Conservation (phyloP, 2,797 vertebrate genomes). For the Tangara arthus region DNA sequence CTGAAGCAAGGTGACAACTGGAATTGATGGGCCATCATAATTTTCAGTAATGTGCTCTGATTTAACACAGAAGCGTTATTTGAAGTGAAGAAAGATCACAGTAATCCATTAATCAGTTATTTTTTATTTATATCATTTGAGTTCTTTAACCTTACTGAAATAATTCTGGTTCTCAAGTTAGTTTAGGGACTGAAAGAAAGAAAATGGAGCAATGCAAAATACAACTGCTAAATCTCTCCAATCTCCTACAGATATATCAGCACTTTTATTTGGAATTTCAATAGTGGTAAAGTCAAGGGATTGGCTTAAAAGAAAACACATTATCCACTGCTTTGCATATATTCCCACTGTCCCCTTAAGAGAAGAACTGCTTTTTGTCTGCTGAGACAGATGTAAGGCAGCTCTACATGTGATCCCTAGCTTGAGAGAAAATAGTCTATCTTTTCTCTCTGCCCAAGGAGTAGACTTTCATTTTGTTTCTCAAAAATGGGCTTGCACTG, state of each 20-base stretch:
- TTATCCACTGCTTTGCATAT: not conserved
- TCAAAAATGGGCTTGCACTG: not conserved
- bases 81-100: not conserved
- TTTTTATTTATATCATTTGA: not conserved
- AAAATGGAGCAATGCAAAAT: not conserved
- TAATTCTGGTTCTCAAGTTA: not conserved
- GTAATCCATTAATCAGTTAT: not conserved
- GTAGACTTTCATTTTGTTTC: not conserved
- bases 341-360: not conserved
- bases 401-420: not conserved
- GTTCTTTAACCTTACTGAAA: not conserved
- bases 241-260: not conserved
- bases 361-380: not conserved
- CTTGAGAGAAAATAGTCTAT: not conserved
- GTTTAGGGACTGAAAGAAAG: not conserved
- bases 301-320: not conserved
- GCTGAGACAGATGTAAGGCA: not conserved
- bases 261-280: not conserved
- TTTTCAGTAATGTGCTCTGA: conserved; percentile 12
- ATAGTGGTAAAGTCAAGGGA: not conserved
- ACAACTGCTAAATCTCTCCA: not conserved
- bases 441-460: not conserved
- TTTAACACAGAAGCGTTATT: not conserved
- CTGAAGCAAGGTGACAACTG: not conserved
- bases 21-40: not conserved